Evolutionary conservation across 2,888 invertebrate species (phyloP).

Genomic region (Cosmorhoe ocellata): DNA sequence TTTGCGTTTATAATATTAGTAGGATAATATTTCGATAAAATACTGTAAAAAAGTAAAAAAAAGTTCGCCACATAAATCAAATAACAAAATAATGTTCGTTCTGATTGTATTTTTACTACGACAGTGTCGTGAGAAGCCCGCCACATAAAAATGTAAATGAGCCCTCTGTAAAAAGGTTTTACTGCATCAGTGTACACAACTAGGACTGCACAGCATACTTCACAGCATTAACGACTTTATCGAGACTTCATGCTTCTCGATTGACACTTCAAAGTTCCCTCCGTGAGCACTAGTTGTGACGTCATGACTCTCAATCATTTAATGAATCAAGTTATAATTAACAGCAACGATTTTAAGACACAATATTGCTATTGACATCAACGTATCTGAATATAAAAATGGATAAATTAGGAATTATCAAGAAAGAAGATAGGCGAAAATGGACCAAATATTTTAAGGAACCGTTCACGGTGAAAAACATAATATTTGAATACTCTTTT

Average conservation of each 20-base stretch:
- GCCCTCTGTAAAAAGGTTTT: slow-evolving; percentile 18
- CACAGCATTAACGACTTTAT: slow-evolving; percentile 23
- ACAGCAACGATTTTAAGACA: too few relatives aligned
- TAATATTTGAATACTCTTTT: too few relatives aligned
- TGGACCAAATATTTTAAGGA: too few relatives aligned
- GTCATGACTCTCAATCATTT: too few relatives aligned
- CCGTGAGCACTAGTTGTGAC: background rate
- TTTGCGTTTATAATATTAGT: too few relatives aligned
- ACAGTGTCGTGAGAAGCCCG: slow-evolving; percentile 1
- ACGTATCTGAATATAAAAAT: too few relatives aligned
- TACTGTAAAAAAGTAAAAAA: background rate
- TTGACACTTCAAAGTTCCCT: slow-evolving; percentile 33
- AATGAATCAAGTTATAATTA: too few relatives aligned
- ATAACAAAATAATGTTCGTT: background rate
- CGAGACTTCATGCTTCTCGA: slow-evolving; percentile 25
- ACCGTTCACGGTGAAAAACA: too few relatives aligned
- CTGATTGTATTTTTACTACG: slow-evolving; percentile 14
- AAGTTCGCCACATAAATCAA: background rate
- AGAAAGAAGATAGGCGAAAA: too few relatives aligned
- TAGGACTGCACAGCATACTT: slow-evolving; percentile 19
- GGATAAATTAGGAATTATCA: too few relatives aligned
- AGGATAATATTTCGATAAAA: background rate
- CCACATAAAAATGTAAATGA: slow-evolving; percentile 19
- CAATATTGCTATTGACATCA: too few relatives aligned
- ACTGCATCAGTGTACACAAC: slow-evolving; percentile 20